Conservation (phyloP, 1,140 invertebrate species). For the Aplysia californica region DNA sequence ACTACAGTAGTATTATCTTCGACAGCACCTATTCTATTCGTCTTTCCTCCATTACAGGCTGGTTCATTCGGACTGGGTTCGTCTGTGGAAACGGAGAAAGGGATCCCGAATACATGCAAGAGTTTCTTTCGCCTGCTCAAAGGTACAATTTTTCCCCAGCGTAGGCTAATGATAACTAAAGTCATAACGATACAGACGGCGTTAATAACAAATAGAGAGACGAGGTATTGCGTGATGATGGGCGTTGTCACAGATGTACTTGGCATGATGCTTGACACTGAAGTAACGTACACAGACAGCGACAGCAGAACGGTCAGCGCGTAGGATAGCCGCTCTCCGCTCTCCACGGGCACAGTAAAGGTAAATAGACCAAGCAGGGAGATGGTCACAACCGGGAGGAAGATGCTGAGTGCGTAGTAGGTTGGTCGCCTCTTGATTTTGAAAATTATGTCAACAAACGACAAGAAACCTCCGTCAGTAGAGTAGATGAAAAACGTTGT, state of each 20-base stretch:
- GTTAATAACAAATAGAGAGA: constrained; percentile 14
- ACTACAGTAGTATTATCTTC: too few relatives aligned
- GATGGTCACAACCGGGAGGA: constrained; percentile 43
- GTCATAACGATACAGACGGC: constrained; percentile 22
- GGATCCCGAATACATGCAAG: constrained; percentile 5
- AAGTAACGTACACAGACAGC: constrained; percentile 61
- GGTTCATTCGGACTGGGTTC: too few relatives aligned
- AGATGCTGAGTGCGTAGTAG: constrained; percentile 39
- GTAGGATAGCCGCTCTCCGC: constrained; percentile 58
- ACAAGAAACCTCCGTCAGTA: constrained; percentile 9
- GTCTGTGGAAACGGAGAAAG: background rate
- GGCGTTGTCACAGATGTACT: constrained; percentile 41
- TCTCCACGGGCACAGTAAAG: constrained; percentile 57
- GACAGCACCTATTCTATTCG: too few relatives aligned
- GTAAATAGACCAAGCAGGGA: constrained; percentile 48
- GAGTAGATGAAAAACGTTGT: background rate
- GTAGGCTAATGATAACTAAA: background rate
- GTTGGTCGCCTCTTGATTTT: constrained; percentile 8
- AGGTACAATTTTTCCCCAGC: constrained; percentile 6
- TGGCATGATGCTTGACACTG: constrained; percentile 61
- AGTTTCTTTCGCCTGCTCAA: background rate
- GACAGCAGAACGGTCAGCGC: constrained; percentile 61
- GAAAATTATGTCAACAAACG: too few relatives aligned
- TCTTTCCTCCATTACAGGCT: too few relatives aligned
- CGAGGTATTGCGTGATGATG: constrained; percentile 1